Percentiles rank a stretch among this genome's conserved stretches.
Evolutionary conservation across 53 echinoderm and acorn worm genomes (phyloP).

Genomic region (Arbacia lixula): DNA sequence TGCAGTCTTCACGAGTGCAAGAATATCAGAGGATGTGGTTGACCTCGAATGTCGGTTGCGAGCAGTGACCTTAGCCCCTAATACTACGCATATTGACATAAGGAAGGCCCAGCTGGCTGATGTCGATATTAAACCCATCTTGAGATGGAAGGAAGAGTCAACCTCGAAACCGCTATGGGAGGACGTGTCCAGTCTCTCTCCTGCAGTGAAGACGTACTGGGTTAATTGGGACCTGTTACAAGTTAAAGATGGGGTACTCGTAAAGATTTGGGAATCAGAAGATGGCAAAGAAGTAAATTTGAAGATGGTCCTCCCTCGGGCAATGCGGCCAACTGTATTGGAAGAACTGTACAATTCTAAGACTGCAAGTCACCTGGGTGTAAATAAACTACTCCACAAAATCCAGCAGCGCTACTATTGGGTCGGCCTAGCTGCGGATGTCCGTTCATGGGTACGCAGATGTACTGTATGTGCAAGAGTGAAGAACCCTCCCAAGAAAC

Average conservation of each 20-base stretch:
- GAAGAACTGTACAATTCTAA: slow-evolving; percentile 10
- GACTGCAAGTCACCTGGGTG: slow-evolving; percentile 40
- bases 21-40: too few species aligned
- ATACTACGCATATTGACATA: not conserved
- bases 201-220: slow-evolving; percentile 38
- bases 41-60: not conserved
- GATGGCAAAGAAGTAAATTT: slow-evolving; percentile 6
- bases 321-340: not conserved
- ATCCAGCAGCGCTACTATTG: slow-evolving; percentile 28
- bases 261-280: slow-evolving; percentile 35
- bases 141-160: not conserved
- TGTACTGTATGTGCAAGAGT: slow-evolving; percentile 29
- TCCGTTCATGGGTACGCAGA: slow-evolving; percentile 18
- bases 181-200: not conserved
- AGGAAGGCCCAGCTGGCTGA: slow-evolving; percentile 8
- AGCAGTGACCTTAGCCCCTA: not conserved
- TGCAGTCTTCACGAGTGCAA: too few species aligned
- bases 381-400: not conserved
- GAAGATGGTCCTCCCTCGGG: not conserved
- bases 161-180: slow-evolving; percentile 5
- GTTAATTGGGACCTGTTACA: slow-evolving; percentile 30
- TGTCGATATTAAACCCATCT: slow-evolving; percentile 4
- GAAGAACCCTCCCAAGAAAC: not conserved
- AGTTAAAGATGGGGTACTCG: slow-evolving; percentile 15
- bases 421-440: slow-evolving; percentile 26